A percentile compares a stretch with the other conserved stretches of the same genome.
phyloP scores from a whole-genome alignment of 1,140 invertebrate genomes.

The Heliconius hermathena region DNA sequence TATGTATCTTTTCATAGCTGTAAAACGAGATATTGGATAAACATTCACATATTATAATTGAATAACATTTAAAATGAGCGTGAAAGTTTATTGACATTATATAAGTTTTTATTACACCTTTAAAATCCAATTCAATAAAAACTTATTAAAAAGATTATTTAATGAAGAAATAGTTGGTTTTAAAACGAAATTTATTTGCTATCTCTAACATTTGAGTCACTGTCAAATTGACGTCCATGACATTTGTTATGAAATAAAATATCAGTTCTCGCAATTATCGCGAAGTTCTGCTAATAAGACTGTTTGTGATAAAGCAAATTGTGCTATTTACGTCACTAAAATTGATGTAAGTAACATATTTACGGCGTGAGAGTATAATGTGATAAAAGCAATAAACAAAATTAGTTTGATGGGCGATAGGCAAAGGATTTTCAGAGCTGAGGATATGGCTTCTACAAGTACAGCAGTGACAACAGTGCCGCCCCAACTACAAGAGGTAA shows the following conservation, averaged over 20 bases:
- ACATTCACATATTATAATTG: no score
- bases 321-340: constrained; percentile 13
- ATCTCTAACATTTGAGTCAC: neutral
- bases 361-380: constrained; percentile 50
- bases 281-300: constrained; percentile 9
- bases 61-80: no score
- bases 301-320: constrained; percentile 23
- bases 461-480: constrained; percentile 68
- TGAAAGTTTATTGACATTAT: no score
- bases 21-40: no score
- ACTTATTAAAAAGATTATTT: neutral
- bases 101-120: no score
- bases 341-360: neutral
- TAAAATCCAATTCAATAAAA: no score
- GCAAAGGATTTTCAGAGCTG: constrained; percentile 43
- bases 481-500: constrained; percentile 69
- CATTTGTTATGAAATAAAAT: constrained; percentile 19
- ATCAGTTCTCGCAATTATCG: constrained; percentile 17
- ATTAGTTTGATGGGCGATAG: constrained; percentile 67
- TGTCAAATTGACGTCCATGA: constrained; percentile 22
- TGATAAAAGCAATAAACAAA: constrained; percentile 41
- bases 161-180: neutral
- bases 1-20: no score
- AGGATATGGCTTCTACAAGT: constrained; percentile 75
- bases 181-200: neutral